A percentile compares a stretch with the other conserved stretches of the same genome.
phyloP scores from a whole-genome alignment of 2,113 vertebrate genomes.

The Orthonyx spaldingii region DNA sequence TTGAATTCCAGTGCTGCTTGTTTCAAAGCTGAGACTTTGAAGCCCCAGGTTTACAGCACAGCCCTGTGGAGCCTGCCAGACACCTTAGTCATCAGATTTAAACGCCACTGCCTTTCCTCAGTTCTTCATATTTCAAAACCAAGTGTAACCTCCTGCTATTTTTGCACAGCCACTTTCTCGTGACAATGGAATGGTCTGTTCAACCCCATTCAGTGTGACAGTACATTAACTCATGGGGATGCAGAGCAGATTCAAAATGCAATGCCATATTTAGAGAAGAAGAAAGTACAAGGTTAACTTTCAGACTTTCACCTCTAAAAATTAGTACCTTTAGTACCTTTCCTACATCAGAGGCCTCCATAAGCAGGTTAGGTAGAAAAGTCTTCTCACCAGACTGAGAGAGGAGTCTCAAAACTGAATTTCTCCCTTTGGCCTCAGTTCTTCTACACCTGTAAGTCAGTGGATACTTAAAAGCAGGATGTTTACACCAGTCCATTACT shows the following conservation, averaged over 20 bases:
- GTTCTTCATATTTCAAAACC: not conserved
- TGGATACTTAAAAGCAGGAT: not conserved
- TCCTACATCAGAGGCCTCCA: not conserved
- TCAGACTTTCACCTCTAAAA: not conserved
- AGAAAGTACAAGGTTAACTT: not conserved
- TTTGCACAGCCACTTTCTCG: not conserved
- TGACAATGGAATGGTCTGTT: not conserved
- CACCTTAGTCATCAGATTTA: conserved; percentile 26
- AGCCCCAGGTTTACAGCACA: not conserved
- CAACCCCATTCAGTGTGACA: not conserved
- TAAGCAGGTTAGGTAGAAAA: not conserved
- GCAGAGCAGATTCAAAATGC: not conserved
- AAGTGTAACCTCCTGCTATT: not conserved
- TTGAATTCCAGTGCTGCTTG: conserved; percentile 52
- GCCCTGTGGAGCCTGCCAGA: conserved; percentile 16
- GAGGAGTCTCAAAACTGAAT: not conserved
- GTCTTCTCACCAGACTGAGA: not conserved
- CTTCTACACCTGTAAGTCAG: not conserved
- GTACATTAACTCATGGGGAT: not conserved
- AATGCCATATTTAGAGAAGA: not conserved
- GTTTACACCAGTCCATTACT: not conserved
- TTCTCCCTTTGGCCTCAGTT: not conserved
- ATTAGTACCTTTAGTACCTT: not conserved
- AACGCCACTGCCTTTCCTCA: conserved; percentile 28
- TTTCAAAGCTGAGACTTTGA: conserved; percentile 17